Evolutionary conservation across 2,888 invertebrate genomes (phyloP).

Genomic region (Drosophila nr. medialis): DNA sequence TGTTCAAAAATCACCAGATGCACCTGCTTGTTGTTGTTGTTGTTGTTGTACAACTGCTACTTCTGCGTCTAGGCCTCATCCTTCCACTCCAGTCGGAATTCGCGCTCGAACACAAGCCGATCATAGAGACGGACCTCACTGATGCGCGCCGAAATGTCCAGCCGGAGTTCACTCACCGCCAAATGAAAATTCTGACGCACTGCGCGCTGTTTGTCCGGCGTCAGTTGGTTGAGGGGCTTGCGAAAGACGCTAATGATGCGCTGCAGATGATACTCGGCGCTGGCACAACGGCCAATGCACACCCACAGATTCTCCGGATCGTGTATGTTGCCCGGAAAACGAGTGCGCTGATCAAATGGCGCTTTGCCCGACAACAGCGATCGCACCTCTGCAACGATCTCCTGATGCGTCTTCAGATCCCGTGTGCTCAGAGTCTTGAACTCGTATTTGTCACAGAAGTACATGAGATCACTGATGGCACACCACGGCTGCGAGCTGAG

Average conservation of each 20-base stretch:
- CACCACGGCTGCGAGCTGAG: slow-evolving; percentile 77
- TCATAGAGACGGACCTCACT: slow-evolving; percentile 79
- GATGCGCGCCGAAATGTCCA: slow-evolving; percentile 81
- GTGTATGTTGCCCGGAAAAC: slow-evolving; percentile 79
- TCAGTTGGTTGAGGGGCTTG: slow-evolving; percentile 74
- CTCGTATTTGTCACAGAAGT: slow-evolving; percentile 82
- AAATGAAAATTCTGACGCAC: slow-evolving; percentile 81
- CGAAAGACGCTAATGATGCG: slow-evolving; percentile 78
- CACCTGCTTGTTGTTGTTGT: background rate
- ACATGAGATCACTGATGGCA: slow-evolving; percentile 80
- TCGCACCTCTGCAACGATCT: slow-evolving; percentile 75
- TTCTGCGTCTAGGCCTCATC: slow-evolving; percentile 59
- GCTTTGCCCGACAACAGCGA: slow-evolving; percentile 68
- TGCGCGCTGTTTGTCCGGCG: slow-evolving; percentile 79
- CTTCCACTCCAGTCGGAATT: slow-evolving; percentile 78
- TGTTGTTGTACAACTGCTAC: background rate
- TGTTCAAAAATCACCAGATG: slow-evolving; percentile 18
- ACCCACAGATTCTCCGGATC: slow-evolving; percentile 80
- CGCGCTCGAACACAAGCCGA: slow-evolving; percentile 77
- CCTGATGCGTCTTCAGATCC: slow-evolving; percentile 73
- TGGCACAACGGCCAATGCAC: slow-evolving; percentile 80
- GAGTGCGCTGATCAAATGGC: slow-evolving; percentile 77
- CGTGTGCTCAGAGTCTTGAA: slow-evolving; percentile 73
- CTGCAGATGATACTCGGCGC: slow-evolving; percentile 80
- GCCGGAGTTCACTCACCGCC: slow-evolving; percentile 77